Base-by-base conservation (phyloP, 2,797 vertebrate species). In the Ctenopoma kingsleyae region DNA sequence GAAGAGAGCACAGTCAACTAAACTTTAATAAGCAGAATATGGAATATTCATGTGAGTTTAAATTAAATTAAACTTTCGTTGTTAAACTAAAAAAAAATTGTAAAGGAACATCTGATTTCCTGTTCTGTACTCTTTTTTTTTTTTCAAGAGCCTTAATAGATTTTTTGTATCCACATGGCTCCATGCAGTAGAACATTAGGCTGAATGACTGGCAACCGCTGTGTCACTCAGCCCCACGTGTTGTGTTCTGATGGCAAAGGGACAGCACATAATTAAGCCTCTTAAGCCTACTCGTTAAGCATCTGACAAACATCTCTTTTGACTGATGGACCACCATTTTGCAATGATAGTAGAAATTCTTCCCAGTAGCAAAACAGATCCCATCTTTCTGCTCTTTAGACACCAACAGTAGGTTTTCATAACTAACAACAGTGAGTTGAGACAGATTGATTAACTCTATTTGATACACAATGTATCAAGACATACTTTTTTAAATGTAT, bases 141-240 rank as follows among this genome's bases (percentile, higher is more conserved):
- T 53, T 17, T 67, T 60, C 64, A 50, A 71, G 78, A 75, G 79
- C 80, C 81, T 84, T 93, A 92, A 92, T 93, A 90, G 92, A 74
- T 91, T 85, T 83, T 84, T 61, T 91, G 89, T 71, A 88, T 84
- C 86, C 83, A 82, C 90, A 81, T 57, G 88, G 82, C 84, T 88
- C 89, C 91, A 87, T 86, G 82, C 89, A 89, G 92, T 85, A 84
- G 88, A 88, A 90, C 93, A 93, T 94, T 92, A 93, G 86, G 86
- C 85, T 84, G 88, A 92, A 93, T 84, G 89, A 91, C 86, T 91
- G 89, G 85, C 87, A 88, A 91, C 91, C 84, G 85, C 91, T 93
- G 92, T 90, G 89, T 90, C 80, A 81, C 89, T 90, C 76, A 84
- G 89, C 90, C 84, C 87, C 86, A 90, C 88, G 81, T 90, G 87